These are phyloP conservation scores for Mola mola DNA, from an alignment of 2,113 vertebrate species.

Conservation along the genomic window DNA sequence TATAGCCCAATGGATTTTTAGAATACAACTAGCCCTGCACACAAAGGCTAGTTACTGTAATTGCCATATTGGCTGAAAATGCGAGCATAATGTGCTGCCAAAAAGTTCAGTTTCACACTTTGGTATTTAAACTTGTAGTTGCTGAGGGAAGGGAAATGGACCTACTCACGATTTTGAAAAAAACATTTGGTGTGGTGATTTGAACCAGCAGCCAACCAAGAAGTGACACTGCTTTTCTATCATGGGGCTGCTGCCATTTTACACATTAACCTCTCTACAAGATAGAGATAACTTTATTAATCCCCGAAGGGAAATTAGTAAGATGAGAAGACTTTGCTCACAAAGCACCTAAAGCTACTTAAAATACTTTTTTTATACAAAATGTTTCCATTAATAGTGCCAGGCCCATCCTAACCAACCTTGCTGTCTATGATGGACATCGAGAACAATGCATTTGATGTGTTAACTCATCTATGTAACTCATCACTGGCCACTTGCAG, in stretches of 20 bases:
- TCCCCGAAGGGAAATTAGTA: too few relatives aligned
- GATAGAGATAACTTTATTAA: too few relatives aligned
- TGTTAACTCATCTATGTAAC: conserved; percentile 67
- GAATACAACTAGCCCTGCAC: conserved; percentile 67
- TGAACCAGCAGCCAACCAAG: conserved; percentile 18
- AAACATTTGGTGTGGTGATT: conserved; percentile 8
- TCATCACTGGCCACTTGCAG: conserved; percentile 45
- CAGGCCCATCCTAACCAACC: conserved; percentile 34
- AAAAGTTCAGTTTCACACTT: conserved; percentile 60
- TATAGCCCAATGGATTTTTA: conserved; percentile 70
- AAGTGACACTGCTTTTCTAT: background rate
- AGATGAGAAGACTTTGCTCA: conserved; percentile 2
- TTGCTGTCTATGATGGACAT: conserved; percentile 60
- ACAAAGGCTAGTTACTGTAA: conserved; percentile 73
- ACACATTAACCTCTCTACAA: background rate
- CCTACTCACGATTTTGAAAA: conserved; percentile 27
- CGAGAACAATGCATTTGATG: conserved; percentile 70
- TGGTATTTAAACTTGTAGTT: conserved; percentile 33
- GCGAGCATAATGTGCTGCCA: conserved; percentile 56
- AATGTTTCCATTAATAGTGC: conserved; percentile 44
- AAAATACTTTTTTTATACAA: conserved; percentile 31
- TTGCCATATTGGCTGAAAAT: conserved; percentile 69
- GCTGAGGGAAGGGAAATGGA: conserved; percentile 17
- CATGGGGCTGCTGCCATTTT: conserved; percentile 3
- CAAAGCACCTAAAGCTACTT: conserved; percentile 7